Evolutionary conservation across 2,113 vertebrate species (phyloP).

Genomic region (Salminus brasiliensis): DNA sequence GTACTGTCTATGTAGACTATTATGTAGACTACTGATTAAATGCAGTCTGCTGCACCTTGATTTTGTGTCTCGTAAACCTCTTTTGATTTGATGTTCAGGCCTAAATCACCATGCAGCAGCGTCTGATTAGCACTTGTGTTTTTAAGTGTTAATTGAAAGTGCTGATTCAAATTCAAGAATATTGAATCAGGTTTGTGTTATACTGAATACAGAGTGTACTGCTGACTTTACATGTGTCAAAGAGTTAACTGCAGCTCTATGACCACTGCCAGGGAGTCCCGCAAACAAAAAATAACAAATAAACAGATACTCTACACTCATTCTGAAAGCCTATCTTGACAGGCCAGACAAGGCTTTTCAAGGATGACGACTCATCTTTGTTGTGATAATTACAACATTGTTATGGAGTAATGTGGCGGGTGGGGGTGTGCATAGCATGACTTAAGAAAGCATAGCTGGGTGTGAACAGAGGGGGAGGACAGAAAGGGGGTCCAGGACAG

Average conservation of each 20-base stretch:
- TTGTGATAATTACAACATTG: constrained; percentile 60
- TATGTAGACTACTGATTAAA: no score
- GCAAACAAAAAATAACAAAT: constrained; percentile 51
- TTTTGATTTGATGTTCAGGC: no score
- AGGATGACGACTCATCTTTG: constrained; percentile 55
- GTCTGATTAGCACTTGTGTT: no score
- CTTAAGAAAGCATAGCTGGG: constrained; percentile 27
- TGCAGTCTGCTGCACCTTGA: no score
- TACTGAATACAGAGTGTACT: no score
- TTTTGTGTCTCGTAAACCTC: no score
- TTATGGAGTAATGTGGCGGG: not conserved
- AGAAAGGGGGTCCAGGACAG: constrained; percentile 3
- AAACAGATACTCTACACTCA: constrained; percentile 30
- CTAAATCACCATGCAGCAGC: no score
- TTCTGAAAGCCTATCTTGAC: constrained; percentile 47
- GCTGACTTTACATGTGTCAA: not conserved
- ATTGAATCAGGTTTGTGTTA: no score
- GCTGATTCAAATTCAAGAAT: no score
- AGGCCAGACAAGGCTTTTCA: constrained; percentile 26
- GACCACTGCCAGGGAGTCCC: constrained; percentile 27
- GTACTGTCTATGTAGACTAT: no score
- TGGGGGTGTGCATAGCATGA: constrained; percentile 16
- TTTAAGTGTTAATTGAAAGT: no score
- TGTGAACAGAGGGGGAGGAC: constrained; percentile 33
- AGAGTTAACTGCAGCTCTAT: not conserved